phyloP scores from a whole-genome alignment of 2,113 vertebrate genomes.

The Semnornis frantzii region DNA sequence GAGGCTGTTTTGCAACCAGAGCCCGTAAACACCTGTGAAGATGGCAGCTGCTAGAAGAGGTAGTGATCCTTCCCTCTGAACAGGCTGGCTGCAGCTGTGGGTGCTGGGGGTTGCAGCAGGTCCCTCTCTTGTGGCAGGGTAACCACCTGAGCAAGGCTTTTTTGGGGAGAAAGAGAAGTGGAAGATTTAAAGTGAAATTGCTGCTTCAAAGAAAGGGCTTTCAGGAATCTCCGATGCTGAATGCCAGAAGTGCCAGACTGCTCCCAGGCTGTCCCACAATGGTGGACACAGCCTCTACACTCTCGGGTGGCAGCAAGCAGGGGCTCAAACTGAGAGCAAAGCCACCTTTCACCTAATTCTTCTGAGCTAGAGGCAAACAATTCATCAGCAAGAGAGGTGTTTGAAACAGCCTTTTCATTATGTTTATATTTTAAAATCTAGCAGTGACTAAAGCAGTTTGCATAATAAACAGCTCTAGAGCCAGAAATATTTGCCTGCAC shows the following conservation, averaged over 20 bases:
- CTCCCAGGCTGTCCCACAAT: neutral
- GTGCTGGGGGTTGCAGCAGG: neutral
- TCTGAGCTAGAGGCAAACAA: neutral
- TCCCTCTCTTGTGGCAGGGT: neutral
- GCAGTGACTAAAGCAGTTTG: constrained; percentile 50
- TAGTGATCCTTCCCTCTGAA: neutral
- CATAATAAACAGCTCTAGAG: constrained; percentile 61
- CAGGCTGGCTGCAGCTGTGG: neutral
- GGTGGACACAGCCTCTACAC: neutral
- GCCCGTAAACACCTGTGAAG: neutral
- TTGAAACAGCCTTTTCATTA: constrained; percentile 22
- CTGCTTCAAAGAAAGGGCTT: neutral
- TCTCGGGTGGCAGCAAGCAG: neutral
- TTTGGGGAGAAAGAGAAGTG: neutral
- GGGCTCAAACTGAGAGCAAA: neutral
- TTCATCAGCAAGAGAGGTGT: neutral
- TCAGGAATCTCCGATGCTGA: neutral
- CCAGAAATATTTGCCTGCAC: constrained; percentile 58
- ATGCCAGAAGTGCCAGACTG: neutral
- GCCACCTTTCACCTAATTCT: neutral
- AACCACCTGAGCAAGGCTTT: neutral
- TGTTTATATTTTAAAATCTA: constrained; percentile 53
- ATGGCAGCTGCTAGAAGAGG: neutral
- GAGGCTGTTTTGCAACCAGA: neutral
- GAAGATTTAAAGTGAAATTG: neutral